These are phyloP conservation scores for Psephotus haematonotus DNA, from an alignment of 2,113 vertebrate genomes.

Conservation along the genomic window DNA sequence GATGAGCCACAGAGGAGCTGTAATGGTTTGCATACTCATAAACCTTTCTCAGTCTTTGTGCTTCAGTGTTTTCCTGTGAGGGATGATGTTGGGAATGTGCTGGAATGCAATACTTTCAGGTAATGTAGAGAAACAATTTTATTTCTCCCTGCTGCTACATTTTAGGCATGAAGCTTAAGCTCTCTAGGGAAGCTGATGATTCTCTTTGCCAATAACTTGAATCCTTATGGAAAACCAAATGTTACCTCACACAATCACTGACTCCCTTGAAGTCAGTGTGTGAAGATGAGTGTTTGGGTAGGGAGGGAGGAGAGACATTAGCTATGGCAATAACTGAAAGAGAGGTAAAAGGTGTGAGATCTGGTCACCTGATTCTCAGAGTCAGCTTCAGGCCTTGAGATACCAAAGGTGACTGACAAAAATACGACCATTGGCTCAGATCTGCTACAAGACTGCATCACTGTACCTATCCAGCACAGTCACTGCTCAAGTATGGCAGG, in stretches of 20 bases:
- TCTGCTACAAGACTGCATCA: fast-evolving
- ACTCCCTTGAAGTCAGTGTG: not conserved
- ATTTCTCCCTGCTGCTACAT: not conserved
- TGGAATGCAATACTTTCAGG: not conserved
- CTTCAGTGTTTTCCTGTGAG: not conserved
- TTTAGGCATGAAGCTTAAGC: not conserved
- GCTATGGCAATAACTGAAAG: not conserved
- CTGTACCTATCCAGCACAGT: not conserved
- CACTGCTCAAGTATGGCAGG: not conserved
- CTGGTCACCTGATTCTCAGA: not conserved
- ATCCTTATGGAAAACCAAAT: not conserved
- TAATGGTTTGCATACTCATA: conserved; percentile 50
- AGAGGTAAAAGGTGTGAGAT: not conserved
- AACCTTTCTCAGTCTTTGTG: not conserved
- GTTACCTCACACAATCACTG: fast-evolving
- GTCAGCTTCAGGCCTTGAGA: not conserved
- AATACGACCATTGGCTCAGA: not conserved
- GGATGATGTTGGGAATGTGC: not conserved
- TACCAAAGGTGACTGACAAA: not conserved
- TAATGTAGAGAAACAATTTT: conserved; percentile 14
- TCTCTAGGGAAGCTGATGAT: not conserved
- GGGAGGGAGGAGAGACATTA: not conserved
- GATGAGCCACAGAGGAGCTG: conserved; percentile 14
- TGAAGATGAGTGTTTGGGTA: not conserved
- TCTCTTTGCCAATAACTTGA: not conserved